Percentiles rank a stretch among this genome's conserved stretches.
Evolutionary conservation across 2,888 invertebrate species (phyloP).

Genomic region (Sminthurinus aureus): DNA sequence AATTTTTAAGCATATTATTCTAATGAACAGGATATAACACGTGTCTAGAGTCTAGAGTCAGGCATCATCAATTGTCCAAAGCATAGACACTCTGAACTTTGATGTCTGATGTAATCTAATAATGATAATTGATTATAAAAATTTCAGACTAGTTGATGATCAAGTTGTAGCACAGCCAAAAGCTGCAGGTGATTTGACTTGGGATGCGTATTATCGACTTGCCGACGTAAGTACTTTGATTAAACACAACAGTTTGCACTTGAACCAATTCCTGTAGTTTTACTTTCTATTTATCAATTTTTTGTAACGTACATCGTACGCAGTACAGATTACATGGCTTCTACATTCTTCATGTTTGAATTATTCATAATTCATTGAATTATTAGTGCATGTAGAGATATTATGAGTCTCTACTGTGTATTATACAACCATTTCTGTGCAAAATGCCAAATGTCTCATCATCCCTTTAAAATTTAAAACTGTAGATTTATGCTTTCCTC

Average conservation of each 20-base stretch:
- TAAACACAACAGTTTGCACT: too few species aligned
- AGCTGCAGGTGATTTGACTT: constrained; percentile 12
- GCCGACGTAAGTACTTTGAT: constrained; percentile 38
- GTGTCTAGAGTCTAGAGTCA: too few species aligned
- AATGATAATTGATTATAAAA: neutral
- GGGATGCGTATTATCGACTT: constrained; percentile 6
- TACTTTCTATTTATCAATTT: neutral
- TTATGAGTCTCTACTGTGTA: too few species aligned
- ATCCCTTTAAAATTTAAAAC: too few species aligned
- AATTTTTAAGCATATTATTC: neutral
- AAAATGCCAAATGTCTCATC: too few species aligned
- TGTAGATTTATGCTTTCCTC: constrained; percentile 70
- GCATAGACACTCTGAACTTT: too few species aligned
- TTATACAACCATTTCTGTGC: too few species aligned
- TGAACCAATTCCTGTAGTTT: neutral
- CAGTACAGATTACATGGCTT: too few species aligned
- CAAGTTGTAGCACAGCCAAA: constrained; percentile 62
- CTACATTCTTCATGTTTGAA: too few species aligned
- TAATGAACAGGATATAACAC: neutral
- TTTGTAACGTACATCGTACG: neutral
- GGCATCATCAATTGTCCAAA: too few species aligned
- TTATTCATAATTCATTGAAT: too few species aligned
- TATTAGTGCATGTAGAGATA: too few species aligned
- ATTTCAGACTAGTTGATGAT: constrained; percentile 67
- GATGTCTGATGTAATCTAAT: neutral